phyloP scores from a whole-genome alignment of 2,113 vertebrate species.

The Tapirus terrestris region DNA sequence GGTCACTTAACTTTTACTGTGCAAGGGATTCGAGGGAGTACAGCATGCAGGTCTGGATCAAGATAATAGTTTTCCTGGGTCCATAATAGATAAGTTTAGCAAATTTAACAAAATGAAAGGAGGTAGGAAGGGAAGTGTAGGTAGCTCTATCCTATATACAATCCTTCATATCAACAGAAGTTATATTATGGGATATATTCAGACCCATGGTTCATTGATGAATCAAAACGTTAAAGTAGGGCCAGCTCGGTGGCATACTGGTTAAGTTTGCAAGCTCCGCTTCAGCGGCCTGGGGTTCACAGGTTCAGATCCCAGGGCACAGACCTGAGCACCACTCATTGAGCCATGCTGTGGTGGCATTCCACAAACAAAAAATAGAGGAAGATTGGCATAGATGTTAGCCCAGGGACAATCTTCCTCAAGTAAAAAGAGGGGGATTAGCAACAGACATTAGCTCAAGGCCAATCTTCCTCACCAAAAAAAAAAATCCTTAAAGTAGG shows the following conservation, averaged over 20 bases:
- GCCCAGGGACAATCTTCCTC: too few relatives aligned
- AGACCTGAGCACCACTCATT: too few relatives aligned
- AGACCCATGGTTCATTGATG: background rate
- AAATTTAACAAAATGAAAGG: conserved; percentile 36
- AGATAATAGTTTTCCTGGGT: background rate
- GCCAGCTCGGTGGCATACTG: too few relatives aligned
- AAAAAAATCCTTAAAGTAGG: background rate
- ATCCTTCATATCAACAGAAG: background rate
- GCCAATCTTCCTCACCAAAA: too few relatives aligned
- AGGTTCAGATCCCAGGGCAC: too few relatives aligned
- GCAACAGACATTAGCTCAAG: too few relatives aligned
- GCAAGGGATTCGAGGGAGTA: background rate
- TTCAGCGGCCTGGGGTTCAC: too few relatives aligned
- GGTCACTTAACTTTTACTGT: background rate
- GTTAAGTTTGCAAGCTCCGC: too few relatives aligned
- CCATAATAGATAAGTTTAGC: background rate
- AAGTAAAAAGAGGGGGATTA: too few relatives aligned
- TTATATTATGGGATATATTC: background rate
- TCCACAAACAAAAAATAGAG: too few relatives aligned
- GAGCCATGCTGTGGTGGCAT: too few relatives aligned
- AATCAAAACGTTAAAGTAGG: background rate
- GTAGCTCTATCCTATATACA: background rate
- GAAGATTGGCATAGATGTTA: too few relatives aligned
- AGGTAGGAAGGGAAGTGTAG: background rate
- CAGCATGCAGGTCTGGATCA: background rate